These are phyloP conservation scores for Indicator maculatus DNA, from an alignment of 2,113 vertebrate genomes.

Conservation along the genomic window DNA sequence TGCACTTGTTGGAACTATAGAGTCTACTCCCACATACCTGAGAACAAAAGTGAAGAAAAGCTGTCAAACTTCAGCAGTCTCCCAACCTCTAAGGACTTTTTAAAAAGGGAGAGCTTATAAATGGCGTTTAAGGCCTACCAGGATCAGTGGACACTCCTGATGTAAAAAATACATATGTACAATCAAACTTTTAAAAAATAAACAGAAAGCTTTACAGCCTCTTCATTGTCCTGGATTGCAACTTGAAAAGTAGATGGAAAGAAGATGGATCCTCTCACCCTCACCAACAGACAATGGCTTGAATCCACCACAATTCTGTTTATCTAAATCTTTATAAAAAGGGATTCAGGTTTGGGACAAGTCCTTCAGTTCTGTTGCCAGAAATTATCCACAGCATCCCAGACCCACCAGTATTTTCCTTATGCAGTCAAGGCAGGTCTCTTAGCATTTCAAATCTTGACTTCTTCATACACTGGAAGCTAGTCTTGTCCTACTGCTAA, in stretches of 20 bases:
- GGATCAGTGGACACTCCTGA: neutral
- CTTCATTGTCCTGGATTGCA: constrained; percentile 9
- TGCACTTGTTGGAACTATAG: neutral
- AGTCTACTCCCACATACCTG: constrained; percentile 43
- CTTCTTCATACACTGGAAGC: neutral
- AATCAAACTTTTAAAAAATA: constrained; percentile 19
- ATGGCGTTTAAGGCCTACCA: constrained; percentile 31
- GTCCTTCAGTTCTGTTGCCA: constrained; percentile 1
- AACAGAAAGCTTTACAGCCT: neutral
- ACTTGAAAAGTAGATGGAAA: neutral
- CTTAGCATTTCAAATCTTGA: neutral
- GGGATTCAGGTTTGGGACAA: neutral
- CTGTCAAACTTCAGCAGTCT: neutral
- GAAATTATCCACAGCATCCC: neutral
- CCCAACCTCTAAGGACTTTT: neutral
- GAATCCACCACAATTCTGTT: neutral
- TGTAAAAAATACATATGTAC: constrained; percentile 38
- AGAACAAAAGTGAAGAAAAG: constrained; percentile 42
- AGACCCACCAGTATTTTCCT: neutral
- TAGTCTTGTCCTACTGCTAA: neutral
- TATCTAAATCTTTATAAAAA: neutral
- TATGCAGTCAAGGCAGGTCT: neutral
- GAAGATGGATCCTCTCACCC: neutral
- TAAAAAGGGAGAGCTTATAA: neutral
- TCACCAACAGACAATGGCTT: neutral